phyloP scores from a whole-genome alignment of 2,797 vertebrate species.

The Loriculus beryllinus region DNA sequence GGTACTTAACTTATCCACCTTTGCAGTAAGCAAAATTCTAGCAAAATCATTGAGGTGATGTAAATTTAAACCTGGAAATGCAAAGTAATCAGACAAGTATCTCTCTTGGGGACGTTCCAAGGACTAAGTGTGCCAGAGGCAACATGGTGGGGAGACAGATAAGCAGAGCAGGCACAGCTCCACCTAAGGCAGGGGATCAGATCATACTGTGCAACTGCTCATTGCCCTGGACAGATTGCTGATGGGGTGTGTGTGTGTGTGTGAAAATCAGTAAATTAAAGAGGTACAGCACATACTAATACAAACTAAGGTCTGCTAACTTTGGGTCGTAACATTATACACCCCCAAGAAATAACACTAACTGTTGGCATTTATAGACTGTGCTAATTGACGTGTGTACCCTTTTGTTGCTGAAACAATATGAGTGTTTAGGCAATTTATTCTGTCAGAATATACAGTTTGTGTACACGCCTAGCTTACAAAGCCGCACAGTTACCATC shows the following conservation, averaged over 20 bases:
- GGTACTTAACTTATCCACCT: neutral
- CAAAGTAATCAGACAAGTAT: neutral
- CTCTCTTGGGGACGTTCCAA: neutral
- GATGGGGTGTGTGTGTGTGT: neutral
- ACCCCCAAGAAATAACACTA: neutral
- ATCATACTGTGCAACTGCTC: neutral
- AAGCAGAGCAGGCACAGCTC: neutral
- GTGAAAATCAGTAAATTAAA: neutral
- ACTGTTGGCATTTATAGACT: neutral
- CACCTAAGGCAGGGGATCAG: neutral
- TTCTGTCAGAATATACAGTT: neutral
- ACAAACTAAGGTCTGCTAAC: neutral
- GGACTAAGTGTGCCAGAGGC: neutral
- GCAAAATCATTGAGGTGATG: neutral
- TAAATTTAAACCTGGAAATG: neutral
- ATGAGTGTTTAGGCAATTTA: fast-evolving
- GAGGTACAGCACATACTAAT: neutral
- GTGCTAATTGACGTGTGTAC: neutral
- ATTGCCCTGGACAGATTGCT: neutral
- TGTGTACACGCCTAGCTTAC: neutral
- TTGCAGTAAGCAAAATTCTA: neutral
- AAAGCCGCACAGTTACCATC: neutral
- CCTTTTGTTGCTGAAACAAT: neutral
- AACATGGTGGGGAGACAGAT: neutral
- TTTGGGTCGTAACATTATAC: neutral